A percentile compares a stretch with the other conserved stretches of the same genome.
phyloP scores from a whole-genome alignment of 2,797 vertebrate species.

The Enteromius paludinosus region DNA sequence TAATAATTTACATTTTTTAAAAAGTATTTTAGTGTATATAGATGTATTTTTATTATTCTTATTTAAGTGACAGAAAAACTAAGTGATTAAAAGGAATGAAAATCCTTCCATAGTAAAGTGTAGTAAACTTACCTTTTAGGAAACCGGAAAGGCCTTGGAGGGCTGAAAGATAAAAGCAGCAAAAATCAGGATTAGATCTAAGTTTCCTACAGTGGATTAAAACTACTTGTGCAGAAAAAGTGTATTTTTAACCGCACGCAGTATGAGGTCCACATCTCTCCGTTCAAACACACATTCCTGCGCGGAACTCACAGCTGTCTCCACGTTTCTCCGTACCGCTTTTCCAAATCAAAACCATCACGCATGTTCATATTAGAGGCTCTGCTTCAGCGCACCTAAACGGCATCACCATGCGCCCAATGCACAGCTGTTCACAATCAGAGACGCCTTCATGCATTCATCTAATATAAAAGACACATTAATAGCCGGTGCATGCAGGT shows the following conservation, averaged over 20 bases:
- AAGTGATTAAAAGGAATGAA: background rate
- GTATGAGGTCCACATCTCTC: constrained; percentile 9
- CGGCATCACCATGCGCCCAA: background rate
- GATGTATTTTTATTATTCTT: no score
- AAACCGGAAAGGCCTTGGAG: constrained; percentile 88
- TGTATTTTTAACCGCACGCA: constrained; percentile 10
- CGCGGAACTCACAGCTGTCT: constrained; percentile 25
- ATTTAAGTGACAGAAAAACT: background rate
- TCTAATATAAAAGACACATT: background rate
- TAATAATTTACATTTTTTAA: background rate
- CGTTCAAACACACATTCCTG: constrained; percentile 20
- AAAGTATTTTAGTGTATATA: background rate
- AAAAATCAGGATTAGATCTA: constrained; percentile 69
- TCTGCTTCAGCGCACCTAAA: background rate
- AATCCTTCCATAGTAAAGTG: background rate
- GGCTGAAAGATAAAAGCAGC: constrained; percentile 76
- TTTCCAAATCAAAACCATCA: constrained; percentile 4
- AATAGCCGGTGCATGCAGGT: background rate
- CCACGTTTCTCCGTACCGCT: background rate
- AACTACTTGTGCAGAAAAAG: constrained; percentile 41
- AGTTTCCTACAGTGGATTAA: constrained; percentile 65
- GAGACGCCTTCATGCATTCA: background rate
- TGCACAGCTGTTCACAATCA: constrained; percentile 12
- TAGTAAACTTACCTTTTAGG: constrained; percentile 90
- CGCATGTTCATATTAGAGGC: background rate